Conservation (phyloP, 2,113 vertebrate species). For the Chloebia gouldiae region DNA sequence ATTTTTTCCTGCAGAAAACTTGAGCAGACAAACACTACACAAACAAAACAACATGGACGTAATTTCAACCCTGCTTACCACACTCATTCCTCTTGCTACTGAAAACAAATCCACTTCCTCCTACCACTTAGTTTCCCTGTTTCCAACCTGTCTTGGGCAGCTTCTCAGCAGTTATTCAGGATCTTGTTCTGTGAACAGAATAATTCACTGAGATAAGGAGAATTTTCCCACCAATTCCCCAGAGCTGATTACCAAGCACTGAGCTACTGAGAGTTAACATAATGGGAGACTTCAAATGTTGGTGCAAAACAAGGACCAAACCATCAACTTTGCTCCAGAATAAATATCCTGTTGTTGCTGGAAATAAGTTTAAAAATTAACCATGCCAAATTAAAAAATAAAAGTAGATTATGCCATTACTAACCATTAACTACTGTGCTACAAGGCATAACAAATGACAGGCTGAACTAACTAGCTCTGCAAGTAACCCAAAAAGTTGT, state of each 20-base stretch:
- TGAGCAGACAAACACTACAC: not conserved
- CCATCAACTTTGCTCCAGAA: not conserved
- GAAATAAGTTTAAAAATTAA: conserved; percentile 34
- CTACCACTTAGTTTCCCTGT: not conserved
- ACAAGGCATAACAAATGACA: not conserved
- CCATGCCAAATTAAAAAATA: not conserved
- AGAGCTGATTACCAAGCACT: not conserved
- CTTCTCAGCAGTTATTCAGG: conserved; percentile 14
- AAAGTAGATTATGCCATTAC: not conserved
- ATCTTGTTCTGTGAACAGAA: conserved; percentile 38
- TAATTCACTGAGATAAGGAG: conserved; percentile 5
- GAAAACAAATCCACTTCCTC: conserved; percentile 8
- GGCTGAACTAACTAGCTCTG: not conserved
- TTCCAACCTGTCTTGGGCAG: not conserved
- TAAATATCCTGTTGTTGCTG: not conserved
- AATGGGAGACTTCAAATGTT: not conserved
- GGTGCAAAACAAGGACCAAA: not conserved
- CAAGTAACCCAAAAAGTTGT: not conserved
- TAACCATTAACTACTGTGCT: not conserved
- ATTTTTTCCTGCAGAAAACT: not conserved
- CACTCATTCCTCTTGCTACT: conserved; percentile 25
- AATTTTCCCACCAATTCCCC: not conserved
- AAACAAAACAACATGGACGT: not conserved
- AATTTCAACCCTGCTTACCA: conserved; percentile 26
- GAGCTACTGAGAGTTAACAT: not conserved